Percentiles rank a stretch among this genome's conserved stretches.
Evolutionary conservation across 2,888 invertebrate species (phyloP).

Genomic region (Sceliomorpha sp.): DNA sequence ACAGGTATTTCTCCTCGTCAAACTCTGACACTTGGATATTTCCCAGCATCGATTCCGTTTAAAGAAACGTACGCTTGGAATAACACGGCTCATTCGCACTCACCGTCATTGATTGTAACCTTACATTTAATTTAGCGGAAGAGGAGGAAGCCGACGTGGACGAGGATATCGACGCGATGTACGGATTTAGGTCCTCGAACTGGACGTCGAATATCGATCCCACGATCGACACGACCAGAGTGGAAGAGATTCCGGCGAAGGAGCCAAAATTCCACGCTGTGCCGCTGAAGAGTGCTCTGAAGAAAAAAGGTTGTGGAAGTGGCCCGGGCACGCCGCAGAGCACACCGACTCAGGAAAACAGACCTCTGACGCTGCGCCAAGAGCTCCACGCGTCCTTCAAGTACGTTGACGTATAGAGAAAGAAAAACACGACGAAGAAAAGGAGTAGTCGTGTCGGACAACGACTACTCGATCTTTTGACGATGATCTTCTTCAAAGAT

Average conservation of each 20-base stretch:
- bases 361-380: conserved; percentile 86
- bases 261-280: conserved; percentile 95
- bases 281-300: conserved; percentile 95
- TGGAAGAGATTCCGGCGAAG: conserved; percentile 96
- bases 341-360: conserved; percentile 87
- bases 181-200: conserved; percentile 83
- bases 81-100: too few relatives aligned
- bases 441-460: too few relatives aligned
- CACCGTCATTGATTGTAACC: not conserved
- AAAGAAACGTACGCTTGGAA: too few relatives aligned
- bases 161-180: conserved; percentile 82
- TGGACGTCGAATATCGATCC: conserved; percentile 85
- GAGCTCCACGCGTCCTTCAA: conserved; percentile 90
- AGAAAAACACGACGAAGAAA: too few relatives aligned
- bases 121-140: conserved; percentile 78
- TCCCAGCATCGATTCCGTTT: too few relatives aligned
- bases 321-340: conserved; percentile 85
- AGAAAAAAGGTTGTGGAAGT: conserved; percentile 86
- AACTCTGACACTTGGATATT: too few relatives aligned
- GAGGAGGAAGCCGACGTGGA: conserved; percentile 86
- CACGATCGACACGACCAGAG: conserved; percentile 89
- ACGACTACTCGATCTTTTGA: too few relatives aligned
- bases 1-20: too few relatives aligned
- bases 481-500: too few relatives aligned
- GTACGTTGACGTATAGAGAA: conserved; percentile 82